Evolutionary conservation across 2,888 invertebrate species (phyloP).

Genomic region (Ophion slaviceki): DNA sequence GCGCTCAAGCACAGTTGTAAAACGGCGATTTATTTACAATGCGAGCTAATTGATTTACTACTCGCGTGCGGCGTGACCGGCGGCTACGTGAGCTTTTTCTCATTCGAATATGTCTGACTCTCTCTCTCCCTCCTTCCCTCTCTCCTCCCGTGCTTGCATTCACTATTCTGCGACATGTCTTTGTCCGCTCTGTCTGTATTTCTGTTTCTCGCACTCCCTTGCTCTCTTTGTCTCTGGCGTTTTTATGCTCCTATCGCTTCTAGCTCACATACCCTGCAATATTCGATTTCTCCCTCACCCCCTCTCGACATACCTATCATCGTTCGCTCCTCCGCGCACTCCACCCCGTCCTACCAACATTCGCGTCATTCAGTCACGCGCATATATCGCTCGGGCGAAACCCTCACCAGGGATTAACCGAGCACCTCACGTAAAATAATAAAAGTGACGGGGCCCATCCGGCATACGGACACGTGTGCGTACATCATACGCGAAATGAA

Average conservation of each 20-base stretch:
- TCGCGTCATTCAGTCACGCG: constrained; percentile 46
- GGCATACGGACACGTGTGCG: constrained; percentile 66
- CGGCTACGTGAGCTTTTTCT: constrained; percentile 67
- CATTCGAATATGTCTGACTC: constrained; percentile 66
- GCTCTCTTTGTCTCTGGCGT: constrained; percentile 37
- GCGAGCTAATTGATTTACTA: constrained; percentile 83
- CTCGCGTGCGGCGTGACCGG: constrained; percentile 71
- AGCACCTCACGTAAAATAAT: constrained; percentile 69
- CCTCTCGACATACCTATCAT: background rate
- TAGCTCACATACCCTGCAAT: constrained; percentile 15
- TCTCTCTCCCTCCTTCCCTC: constrained; percentile 56
- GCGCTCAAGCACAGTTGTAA: constrained; percentile 79
- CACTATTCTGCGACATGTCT: constrained; percentile 58
- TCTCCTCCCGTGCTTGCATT: constrained; percentile 57
- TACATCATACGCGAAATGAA: constrained; percentile 72
- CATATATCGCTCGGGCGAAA: constrained; percentile 22
- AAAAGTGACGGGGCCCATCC: constrained; percentile 73
- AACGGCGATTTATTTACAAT: constrained; percentile 83
- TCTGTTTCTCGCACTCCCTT: constrained; percentile 28
- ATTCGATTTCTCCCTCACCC: constrained; percentile 13
- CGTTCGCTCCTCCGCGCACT: background rate
- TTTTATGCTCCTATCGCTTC: constrained; percentile 10
- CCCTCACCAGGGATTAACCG: constrained; percentile 53
- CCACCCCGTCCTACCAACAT: constrained; percentile 3
- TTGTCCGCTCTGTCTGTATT: constrained; percentile 25